Conservation (phyloP, 2,113 vertebrate genomes). For the Theristicus caerulescens region DNA sequence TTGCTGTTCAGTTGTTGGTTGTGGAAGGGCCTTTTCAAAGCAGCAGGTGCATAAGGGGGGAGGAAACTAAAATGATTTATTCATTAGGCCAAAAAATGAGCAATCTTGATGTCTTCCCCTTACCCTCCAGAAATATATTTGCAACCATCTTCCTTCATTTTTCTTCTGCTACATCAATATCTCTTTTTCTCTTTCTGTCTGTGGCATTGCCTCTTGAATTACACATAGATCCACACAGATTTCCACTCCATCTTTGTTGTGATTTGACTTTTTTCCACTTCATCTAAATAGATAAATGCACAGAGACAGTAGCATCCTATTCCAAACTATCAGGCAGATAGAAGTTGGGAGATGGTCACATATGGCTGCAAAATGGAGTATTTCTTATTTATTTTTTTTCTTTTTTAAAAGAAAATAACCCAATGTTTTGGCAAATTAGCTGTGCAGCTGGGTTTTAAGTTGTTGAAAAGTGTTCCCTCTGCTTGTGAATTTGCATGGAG, state of each 20-base stretch:
- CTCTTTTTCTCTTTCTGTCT: constrained; percentile 39
- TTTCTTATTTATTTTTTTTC: neutral
- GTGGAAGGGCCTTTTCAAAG: constrained; percentile 78
- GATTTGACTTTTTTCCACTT: constrained; percentile 34
- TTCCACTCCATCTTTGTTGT: constrained; percentile 45
- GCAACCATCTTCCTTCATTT: constrained; percentile 41
- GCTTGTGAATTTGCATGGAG: constrained; percentile 59
- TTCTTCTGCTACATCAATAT: constrained; percentile 29
- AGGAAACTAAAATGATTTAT: constrained; percentile 84
- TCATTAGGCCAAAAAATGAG: constrained; percentile 86
- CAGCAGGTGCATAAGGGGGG: constrained; percentile 78
- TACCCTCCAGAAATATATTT: constrained; percentile 65
- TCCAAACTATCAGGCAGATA: neutral
- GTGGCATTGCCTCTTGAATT: constrained; percentile 67
- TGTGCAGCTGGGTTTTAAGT: constrained; percentile 63
- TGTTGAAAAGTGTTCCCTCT: constrained; percentile 55
- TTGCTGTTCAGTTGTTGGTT: constrained; percentile 82
- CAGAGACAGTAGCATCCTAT: neutral
- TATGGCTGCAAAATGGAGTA: neutral
- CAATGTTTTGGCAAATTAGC: constrained; percentile 61
- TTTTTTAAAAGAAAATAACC: neutral
- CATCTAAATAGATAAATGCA: constrained; percentile 11
- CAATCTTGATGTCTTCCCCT: constrained; percentile 75
- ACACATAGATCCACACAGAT: neutral
- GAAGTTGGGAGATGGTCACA: neutral